Base-by-base conservation (phyloP, 1,140 invertebrate genomes). In the Stratiolaelaps scimitus region DNA sequence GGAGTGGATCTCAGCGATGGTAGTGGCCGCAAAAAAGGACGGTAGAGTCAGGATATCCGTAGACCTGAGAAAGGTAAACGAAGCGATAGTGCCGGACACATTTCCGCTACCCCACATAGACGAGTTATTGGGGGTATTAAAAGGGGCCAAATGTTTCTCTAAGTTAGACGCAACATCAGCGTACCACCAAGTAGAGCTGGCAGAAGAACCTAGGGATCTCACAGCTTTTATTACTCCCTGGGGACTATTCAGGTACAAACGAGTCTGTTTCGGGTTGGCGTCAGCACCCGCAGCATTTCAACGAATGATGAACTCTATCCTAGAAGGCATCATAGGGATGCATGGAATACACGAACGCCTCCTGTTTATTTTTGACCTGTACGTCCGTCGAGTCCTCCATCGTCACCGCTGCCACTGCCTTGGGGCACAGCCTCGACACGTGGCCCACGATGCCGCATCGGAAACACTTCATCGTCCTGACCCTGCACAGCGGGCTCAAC, bases 201-300 rank as follows among this genome's bases (percentile, higher is more conserved):
- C 64, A 4, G 64, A 23, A 17, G 67, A 68, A 66, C 28, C 47
- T 4, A 4, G 47, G 5, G 47, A 48, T 48, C 47, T 48, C 4
- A 48, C 47, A 15, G 15, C 47, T 6, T 48, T 48, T 28, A 68
- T 70, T n/a, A n/a, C n/a, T n/a, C n/a, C n/a, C n/a, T n/a, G n/a
- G n/a, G n/a, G n/a, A n/a, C n/a, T n/a, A n/a, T n/a, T n/a, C n/a
- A n/a, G n/a, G n/a, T n/a, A n/a, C 46, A 64, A 66, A n/a, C 65
- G 69, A 10, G 20, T 70, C n/a, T 64, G 45, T 10, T 71, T 71
- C 19, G 70, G 70, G 19, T 26, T 71, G 17, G 56, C 19, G 48
- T 66, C n/a, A n/a, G n/a, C n/a, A n/a, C n/a, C n/a, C n/a, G n/a
- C n/a, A n/a, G n/a, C n/a, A n/a, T n/a, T n/a, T n/a, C n/a, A n/a